Evolutionary conservation across 92 coral and sea anemone species (phyloP), one percentile per base, ranked within the genome.

Genomic region (Parazoanthus darwini): DNA sequence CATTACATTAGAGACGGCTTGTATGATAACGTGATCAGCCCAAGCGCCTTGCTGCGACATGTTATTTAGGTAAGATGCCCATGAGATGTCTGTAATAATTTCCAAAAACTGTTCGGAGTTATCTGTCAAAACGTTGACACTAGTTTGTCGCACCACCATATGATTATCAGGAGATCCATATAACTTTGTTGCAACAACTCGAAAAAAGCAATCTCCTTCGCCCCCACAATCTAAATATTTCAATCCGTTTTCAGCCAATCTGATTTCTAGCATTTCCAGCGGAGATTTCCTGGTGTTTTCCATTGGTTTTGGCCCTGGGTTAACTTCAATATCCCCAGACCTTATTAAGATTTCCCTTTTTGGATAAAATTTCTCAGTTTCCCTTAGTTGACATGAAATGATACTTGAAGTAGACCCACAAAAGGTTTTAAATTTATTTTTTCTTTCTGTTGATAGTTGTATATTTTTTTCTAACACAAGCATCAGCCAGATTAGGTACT

Each of bases 11-110:
- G 92, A 85, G 77, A 85, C 86, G 78, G 92, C 92, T 48, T 89
- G 89, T 82, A 82, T 82, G 73, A 89, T 89, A 26, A 89, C 43
- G 76, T 89, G 91, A 76, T 89, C 91, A 70, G 92, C 92, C 92
- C 89, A 76, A 58, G 89, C 66, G 15, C 92, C 92, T 75, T 85
- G 89, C 39, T 11, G 54, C 42, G 89, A 85, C 92, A 90, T 90
- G 58, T 86, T 80, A 11, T 77, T 81, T 56, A 90, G 73, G 79
- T 79, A 90, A 25, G 87, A 87, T 77, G 43, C 50, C 89, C 92
- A 90, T 14, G 92, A 71, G 48, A 84, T 81, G 14, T 78, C 89
- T 68, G 89, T 85, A 38, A 78, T 90, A 85, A 89, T 90, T 85
- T 90, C 91, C 50, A 89, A 74, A 83, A 89, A 89, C 26, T 68